Evolutionary conservation across 2,113 vertebrate species (phyloP).

Genomic region (Hypanus sabinus): DNA sequence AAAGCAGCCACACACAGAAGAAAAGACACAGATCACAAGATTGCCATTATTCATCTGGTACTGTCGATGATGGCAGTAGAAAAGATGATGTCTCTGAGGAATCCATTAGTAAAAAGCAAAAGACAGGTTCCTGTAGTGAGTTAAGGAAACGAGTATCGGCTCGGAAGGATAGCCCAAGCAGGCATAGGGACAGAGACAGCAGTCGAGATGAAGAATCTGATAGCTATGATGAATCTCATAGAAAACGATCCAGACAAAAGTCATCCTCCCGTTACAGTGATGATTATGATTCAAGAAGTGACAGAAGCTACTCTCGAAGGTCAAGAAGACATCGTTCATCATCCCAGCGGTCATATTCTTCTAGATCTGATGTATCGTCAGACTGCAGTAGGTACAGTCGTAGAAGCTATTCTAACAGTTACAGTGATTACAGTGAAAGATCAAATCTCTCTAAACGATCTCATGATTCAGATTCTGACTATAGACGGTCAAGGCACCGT

Average conservation of each 20-base stretch:
- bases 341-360: conserved; percentile 71
- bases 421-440: conserved; percentile 81
- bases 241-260: conserved; percentile 65
- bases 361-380: conserved; percentile 80
- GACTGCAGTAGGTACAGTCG: conserved; percentile 75
- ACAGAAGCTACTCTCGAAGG: conserved; percentile 69
- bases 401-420: conserved; percentile 84
- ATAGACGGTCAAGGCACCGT: conserved; percentile 69
- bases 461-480: conserved; percentile 79
- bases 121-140: conserved; percentile 41
- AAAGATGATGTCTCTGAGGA: conserved; percentile 54
- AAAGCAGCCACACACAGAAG: conserved; percentile 58
- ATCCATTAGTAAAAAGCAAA: conserved; percentile 52
- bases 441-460: conserved; percentile 69
- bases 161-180: conserved; percentile 45
- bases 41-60: conserved; percentile 57
- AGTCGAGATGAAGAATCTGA: conserved; percentile 64
- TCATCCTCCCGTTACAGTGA: conserved; percentile 72
- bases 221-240: conserved; percentile 69
- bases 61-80: conserved; percentile 60
- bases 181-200: conserved; percentile 57
- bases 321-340: conserved; percentile 63
- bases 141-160: conserved; percentile 54
- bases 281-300: conserved; percentile 74
- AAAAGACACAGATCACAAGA: conserved; percentile 64